phyloP scores from a whole-genome alignment of 2,797 vertebrate species.

The Poecilia picta region DNA sequence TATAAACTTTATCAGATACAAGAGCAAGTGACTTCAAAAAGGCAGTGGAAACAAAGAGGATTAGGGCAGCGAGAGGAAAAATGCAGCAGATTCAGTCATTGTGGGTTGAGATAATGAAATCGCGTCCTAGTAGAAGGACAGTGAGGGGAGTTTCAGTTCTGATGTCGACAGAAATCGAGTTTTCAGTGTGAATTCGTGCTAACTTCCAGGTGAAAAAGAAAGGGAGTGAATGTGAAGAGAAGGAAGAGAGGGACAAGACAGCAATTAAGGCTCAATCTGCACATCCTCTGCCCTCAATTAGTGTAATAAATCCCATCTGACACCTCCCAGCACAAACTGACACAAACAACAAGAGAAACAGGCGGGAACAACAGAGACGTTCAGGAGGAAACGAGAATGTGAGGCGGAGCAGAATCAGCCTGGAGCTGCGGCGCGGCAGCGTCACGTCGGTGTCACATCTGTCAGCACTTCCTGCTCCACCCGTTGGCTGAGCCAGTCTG shows the following conservation, averaged over 20 bases:
- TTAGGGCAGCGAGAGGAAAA: conserved; percentile 32
- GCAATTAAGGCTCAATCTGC: conserved; percentile 65
- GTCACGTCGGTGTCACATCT: conserved; percentile 62
- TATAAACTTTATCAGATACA: conserved; percentile 54
- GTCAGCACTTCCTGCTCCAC: conserved; percentile 43
- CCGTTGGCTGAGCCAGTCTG: conserved; percentile 37
- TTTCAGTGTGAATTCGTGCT: conserved; percentile 19
- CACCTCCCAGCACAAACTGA: conserved; percentile 42
- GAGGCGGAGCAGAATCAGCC: conserved; percentile 30
- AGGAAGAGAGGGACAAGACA: conserved; percentile 34
- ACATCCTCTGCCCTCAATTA: conserved; percentile 70
- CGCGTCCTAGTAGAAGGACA: conserved; percentile 44
- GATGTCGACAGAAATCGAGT: conserved; percentile 43
- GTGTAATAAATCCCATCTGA: conserved; percentile 53
- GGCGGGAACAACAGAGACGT: conserved; percentile 3
- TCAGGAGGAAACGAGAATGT: background rate
- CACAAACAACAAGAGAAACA: conserved; percentile 36
- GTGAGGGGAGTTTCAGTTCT: conserved; percentile 27
- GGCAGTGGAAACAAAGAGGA: conserved; percentile 46
- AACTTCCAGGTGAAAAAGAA: conserved; percentile 11
- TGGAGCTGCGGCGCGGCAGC: conserved; percentile 41
- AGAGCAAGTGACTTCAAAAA: conserved; percentile 38
- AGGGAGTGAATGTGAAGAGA: conserved; percentile 30
- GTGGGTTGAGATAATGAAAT: conserved; percentile 52
- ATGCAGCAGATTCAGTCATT: conserved; percentile 33